A percentile compares a stretch with the other conserved stretches of the same genome.
These are phyloP conservation scores for Sinelater perroti DNA, from an alignment of 2,888 invertebrate genomes.

Conservation along the genomic window DNA sequence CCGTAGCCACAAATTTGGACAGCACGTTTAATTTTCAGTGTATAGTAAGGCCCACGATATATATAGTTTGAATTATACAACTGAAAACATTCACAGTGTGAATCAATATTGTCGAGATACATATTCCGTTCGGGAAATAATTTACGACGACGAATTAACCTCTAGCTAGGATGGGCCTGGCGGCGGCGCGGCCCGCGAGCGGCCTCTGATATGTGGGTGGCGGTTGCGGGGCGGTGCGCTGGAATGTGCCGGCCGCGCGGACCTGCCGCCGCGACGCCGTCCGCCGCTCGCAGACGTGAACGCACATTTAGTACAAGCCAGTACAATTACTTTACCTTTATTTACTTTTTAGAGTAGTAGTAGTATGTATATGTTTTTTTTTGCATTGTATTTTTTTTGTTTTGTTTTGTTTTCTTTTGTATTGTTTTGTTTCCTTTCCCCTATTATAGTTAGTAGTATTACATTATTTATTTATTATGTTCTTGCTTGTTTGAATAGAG, in stretches of 20 bases:
- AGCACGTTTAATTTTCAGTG: constrained; percentile 63
- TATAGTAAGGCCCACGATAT: constrained; percentile 66
- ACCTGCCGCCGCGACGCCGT: constrained; percentile 46
- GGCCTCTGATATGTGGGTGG: constrained; percentile 59
- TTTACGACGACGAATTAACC: constrained; percentile 53
- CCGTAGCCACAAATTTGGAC: constrained; percentile 59
- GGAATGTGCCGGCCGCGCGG: constrained; percentile 53
- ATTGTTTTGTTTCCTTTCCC: no score
- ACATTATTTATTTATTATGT: no score
- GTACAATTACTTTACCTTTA: constrained; percentile 34
- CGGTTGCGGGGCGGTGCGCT: constrained; percentile 49
- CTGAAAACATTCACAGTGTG: constrained; percentile 61
- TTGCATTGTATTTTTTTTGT: no score
- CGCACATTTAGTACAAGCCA: constrained; percentile 39
- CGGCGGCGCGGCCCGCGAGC: constrained; percentile 55
- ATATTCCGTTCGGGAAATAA: constrained; percentile 54
- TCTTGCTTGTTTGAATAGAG: constrained; percentile 32
- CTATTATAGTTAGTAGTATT: no score
- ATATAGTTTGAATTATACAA: constrained; percentile 62
- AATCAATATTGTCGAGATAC: constrained; percentile 62
- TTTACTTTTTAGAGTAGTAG: constrained; percentile 34
- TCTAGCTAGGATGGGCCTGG: constrained; percentile 44
- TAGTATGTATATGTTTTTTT: no score
- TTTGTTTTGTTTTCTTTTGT: constrained; percentile 30
- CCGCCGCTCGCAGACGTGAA: constrained; percentile 40